Conservation (phyloP, 2,113 vertebrate genomes). For the Murina feae region DNA sequence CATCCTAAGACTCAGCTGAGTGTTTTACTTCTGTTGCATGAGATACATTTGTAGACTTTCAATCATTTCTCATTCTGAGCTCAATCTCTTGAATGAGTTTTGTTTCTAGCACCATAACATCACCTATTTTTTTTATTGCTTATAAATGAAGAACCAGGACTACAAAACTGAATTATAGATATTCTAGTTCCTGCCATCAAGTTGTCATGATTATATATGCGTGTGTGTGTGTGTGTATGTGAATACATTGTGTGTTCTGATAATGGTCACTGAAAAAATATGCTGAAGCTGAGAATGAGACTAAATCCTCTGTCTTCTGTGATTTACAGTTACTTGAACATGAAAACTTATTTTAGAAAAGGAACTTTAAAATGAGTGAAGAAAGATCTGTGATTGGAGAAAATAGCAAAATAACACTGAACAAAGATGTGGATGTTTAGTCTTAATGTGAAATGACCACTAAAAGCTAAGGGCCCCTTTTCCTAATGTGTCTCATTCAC, state of each 20-base stretch:
- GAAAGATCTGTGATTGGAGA: neutral
- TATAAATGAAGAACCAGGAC: neutral
- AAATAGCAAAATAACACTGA: slow-evolving; percentile 20
- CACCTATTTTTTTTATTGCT: neutral
- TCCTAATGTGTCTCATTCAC: slow-evolving; percentile 7
- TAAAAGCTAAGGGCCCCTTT: slow-evolving; percentile 50
- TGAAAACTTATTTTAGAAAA: neutral
- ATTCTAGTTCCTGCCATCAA: neutral
- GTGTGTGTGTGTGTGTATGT: neutral
- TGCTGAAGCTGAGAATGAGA: neutral
- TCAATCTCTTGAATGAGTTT: neutral
- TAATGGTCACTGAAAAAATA: neutral
- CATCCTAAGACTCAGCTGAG: neutral
- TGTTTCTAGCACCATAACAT: neutral
- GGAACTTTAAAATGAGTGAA: slow-evolving; percentile 1
- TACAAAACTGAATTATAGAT: neutral
- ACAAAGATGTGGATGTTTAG: neutral
- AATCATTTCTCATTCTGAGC: neutral
- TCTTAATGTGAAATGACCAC: slow-evolving; percentile 43
- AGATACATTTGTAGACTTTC: neutral
- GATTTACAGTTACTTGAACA: neutral
- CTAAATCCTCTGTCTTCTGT: neutral
- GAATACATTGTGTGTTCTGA: neutral
- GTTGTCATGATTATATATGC: neutral
- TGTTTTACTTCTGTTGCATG: neutral